Base-by-base conservation (phyloP, 2,888 invertebrate genomes). In the Mechanitis mazaeus region DNA sequence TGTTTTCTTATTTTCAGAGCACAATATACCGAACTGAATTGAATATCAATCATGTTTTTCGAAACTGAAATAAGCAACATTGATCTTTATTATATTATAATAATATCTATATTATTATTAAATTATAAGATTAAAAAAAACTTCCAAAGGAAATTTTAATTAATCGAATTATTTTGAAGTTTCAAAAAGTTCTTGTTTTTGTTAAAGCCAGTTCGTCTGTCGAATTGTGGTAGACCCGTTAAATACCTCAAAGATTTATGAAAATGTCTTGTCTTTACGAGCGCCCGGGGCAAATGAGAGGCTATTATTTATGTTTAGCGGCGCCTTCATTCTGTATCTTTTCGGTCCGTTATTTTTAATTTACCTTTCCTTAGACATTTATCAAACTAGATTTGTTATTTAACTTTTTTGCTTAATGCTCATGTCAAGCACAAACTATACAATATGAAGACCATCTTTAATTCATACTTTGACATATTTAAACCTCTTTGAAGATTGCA, bases 291-390 rank as follows among this genome's bases (percentile, higher is more conserved):
- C 54, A 57, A 61, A 61, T 61, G 61, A 61, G 61, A 57, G 56
- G 61, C 61, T 57, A 61, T 61, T 61, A 57, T 61, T 61, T 61
- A 61, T 61, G 61, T 61, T 61, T 61, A 60, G 56, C 54, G 38
- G 54, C 61, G 61, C 61, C 61, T 57, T 56, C 56, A 56, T 35
- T 61, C 61, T 54, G 57, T 54, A 54, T 54, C 54, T 46, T 61
- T 61, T 50, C 50, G 50, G 50, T 50, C 50, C 61, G 57, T 61
- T 61, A 61, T 57, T 61, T 61, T 61, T 61, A 61, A 61, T 61
- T 57, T 61, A 38, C 54, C 38, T 57, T 56, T 53, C 57, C 31
- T 54, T 54, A 38, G 56, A 56, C 45, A 61, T 54, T 57, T 54
- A 57, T 59, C 42, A 45, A 59, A 45, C 45, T 42, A 42, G 42